Evolutionary conservation across 2,797 vertebrate species (phyloP).

Genomic region (Eidolon dupreanum): DNA sequence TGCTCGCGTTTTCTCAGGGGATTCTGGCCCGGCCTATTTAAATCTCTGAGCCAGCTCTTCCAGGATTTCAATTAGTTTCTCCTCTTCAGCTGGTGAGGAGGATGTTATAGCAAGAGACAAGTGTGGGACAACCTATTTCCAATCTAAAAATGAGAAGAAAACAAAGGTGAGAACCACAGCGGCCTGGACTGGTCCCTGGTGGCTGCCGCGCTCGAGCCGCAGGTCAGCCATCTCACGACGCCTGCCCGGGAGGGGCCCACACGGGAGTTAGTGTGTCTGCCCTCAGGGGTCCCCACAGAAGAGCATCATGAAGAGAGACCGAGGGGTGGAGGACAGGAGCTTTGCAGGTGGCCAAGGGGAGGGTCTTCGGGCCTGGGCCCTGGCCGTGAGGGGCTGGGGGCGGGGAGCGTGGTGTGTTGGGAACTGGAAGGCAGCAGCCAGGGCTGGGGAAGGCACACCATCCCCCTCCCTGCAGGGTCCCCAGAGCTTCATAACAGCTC

Average conservation of each 20-base stretch:
- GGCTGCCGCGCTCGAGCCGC: background rate
- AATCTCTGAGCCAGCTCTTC: slow-evolving; percentile 87
- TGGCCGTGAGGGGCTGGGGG: background rate
- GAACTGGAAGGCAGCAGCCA: background rate
- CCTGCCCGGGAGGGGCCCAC: background rate
- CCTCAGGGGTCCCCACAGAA: background rate
- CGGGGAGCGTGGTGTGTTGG: background rate
- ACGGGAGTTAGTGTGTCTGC: accelerated
- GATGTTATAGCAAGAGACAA: slow-evolving; percentile 87
- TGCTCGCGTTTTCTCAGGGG: background rate
- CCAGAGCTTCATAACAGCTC: background rate
- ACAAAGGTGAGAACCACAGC: background rate
- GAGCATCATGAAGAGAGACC: background rate
- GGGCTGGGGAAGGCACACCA: background rate
- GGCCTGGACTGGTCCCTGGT: no score
- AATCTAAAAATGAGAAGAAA: slow-evolving; percentile 82
- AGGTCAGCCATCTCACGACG: background rate
- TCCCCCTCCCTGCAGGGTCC: background rate
- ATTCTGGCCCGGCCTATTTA: slow-evolving; percentile 63
- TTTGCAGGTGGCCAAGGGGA: background rate
- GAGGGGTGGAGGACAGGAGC: background rate
- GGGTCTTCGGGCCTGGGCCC: background rate
- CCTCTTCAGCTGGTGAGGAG: slow-evolving; percentile 85
- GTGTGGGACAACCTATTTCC: slow-evolving; percentile 87
- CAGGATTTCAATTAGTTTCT: slow-evolving; percentile 84